A percentile compares a stretch with the other conserved stretches of the same genome.
Evolutionary conservation across 2,797 vertebrate genomes (phyloP).

Genomic region (Amblyopsis hoosieri): DNA sequence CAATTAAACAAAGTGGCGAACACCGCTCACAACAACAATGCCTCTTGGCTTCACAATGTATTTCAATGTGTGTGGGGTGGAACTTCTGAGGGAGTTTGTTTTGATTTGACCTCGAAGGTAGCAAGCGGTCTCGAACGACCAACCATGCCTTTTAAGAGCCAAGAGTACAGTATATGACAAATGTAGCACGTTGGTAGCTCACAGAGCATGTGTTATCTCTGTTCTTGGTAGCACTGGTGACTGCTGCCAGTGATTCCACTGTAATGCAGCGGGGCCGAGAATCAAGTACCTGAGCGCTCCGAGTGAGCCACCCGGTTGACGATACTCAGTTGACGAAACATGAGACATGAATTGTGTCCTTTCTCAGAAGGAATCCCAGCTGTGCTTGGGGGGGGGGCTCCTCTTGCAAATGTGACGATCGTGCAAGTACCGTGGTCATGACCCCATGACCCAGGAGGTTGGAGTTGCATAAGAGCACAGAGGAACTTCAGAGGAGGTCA

Average conservation of each 20-base stretch:
- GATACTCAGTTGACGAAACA: no score
- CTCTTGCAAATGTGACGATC: conserved; percentile 16
- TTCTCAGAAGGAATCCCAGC: no score
- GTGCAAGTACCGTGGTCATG: conserved; percentile 22
- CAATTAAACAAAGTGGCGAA: no score
- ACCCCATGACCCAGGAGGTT: conserved; percentile 11
- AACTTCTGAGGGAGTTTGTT: no score
- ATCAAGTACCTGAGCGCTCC: no score
- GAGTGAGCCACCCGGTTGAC: no score
- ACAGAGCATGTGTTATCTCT: conserved; percentile 32
- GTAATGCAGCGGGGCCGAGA: conserved; percentile 4
- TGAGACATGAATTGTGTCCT: no score
- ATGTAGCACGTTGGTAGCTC: conserved; percentile 42
- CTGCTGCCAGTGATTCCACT: conserved; percentile 15
- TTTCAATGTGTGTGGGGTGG: no score
- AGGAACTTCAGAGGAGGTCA: conserved; percentile 14
- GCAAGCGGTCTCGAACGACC: no score
- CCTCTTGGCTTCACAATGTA: no score
- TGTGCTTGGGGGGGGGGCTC: neutral
- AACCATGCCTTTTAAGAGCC: conserved; percentile 27
- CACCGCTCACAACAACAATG: no score
- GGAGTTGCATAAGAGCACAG: conserved; percentile 28
- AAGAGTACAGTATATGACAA: conserved; percentile 9
- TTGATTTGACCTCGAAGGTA: no score
- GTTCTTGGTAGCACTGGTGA: conserved; percentile 26